Conservation (phyloP, 2,888 invertebrate genomes). For the Tigriopus californicus region DNA sequence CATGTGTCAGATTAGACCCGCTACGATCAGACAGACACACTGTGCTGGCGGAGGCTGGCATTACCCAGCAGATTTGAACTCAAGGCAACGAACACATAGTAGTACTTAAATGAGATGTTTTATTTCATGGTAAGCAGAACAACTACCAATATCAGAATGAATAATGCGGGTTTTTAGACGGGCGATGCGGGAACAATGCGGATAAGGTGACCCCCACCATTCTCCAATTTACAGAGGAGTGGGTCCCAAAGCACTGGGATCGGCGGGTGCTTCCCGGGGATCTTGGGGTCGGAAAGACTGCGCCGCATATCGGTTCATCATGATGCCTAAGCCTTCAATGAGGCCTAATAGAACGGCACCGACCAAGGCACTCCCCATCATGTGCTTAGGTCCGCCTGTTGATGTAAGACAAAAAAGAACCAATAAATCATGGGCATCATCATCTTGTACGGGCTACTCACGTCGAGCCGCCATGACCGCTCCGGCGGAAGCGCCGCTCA, state of each 20-base stretch:
- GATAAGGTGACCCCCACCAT: too few species aligned
- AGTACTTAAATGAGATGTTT: too few species aligned
- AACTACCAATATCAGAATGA: too few species aligned
- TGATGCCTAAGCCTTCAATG: conserved; percentile 90
- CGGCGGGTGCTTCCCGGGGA: conserved; percentile 26
- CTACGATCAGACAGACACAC: too few species aligned
- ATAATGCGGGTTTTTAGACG: too few species aligned
- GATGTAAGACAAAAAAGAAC: too few species aligned
- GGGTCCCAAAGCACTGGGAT: conserved; percentile 3
- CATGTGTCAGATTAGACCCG: too few species aligned
- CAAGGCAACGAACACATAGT: too few species aligned
- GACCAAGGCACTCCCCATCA: conserved; percentile 78
- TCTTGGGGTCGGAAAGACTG: conserved; percentile 74
- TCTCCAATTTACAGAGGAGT: neutral
- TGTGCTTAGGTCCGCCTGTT: conserved; percentile 35
- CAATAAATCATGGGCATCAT: conserved; percentile 1
- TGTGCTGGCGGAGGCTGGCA: too few species aligned
- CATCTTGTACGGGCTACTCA: neutral
- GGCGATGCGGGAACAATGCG: too few species aligned
- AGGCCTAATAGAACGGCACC: conserved; percentile 85
- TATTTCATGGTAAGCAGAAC: too few species aligned
- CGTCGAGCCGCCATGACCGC: conserved; percentile 82
- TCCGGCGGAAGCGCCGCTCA: conserved; percentile 87
- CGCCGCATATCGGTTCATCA: conserved; percentile 73
- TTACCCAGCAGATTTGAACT: too few species aligned